Evolutionary conservation across 64 coral and sea anemone species (phyloP).

Genomic region (Porites australiensis): DNA sequence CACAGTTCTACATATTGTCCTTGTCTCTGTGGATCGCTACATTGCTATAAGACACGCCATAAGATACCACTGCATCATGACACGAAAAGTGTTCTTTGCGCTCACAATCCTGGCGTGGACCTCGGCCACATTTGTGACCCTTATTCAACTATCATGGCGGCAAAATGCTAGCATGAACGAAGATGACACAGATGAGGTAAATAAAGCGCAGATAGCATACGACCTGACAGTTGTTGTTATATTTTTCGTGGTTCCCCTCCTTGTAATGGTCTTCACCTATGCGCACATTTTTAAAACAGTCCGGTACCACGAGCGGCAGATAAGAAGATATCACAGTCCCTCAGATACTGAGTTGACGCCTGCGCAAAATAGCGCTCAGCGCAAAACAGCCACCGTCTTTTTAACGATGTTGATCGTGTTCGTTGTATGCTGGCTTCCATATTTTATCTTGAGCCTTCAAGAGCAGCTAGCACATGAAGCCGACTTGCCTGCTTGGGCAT

Average conservation of each 20-base stretch:
- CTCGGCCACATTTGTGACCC: slow-evolving; percentile 19
- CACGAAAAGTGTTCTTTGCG: background rate
- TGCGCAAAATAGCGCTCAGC: slow-evolving; percentile 42
- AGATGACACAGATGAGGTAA: background rate
- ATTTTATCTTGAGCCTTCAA: slow-evolving; percentile 60
- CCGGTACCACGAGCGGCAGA: slow-evolving; percentile 67
- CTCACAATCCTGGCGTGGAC: slow-evolving; percentile 35
- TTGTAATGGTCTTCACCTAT: slow-evolving; percentile 46
- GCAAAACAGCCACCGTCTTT: slow-evolving; percentile 68
- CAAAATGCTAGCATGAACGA: slow-evolving; percentile 12
- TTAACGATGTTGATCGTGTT: slow-evolving; percentile 65
- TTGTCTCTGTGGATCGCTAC: slow-evolving; percentile 72
- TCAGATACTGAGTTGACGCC: background rate
- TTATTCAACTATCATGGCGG: slow-evolving; percentile 64
- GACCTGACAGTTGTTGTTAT: background rate
- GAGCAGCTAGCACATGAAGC: background rate
- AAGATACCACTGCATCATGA: slow-evolving; percentile 66
- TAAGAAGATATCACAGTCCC: slow-evolving; percentile 47
- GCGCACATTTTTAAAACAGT: slow-evolving; percentile 49
- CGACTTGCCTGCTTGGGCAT: slow-evolving; percentile 22
- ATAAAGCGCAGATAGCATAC: background rate
- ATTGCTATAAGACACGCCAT: slow-evolving; percentile 74
- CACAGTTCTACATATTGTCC: slow-evolving; percentile 73
- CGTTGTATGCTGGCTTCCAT: slow-evolving; percentile 75
- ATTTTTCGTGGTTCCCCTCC: slow-evolving; percentile 55